Evolutionary conservation across 2,797 vertebrate genomes (phyloP).

Genomic region (Onychomys leucogaster): DNA sequence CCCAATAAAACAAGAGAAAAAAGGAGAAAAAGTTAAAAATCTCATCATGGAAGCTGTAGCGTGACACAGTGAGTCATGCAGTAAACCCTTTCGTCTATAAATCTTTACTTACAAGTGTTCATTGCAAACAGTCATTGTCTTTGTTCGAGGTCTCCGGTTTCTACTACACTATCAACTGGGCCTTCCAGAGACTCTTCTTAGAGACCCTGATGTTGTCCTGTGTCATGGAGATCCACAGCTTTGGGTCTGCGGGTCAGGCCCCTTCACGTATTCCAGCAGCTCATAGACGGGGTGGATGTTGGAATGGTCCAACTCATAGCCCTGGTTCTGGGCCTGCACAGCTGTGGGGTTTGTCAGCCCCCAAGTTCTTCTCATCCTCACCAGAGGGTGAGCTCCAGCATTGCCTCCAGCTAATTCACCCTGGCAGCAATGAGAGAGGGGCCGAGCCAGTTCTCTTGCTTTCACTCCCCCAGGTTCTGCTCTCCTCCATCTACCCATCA

Average conservation of each 20-base stretch:
- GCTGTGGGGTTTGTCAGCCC: not conserved
- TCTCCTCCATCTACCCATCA: not conserved
- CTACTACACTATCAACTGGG: not conserved
- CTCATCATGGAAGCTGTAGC: not conserved
- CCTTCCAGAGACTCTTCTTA: not conserved
- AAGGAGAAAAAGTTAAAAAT: not conserved
- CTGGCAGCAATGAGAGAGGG: not conserved
- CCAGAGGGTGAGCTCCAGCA: not conserved
- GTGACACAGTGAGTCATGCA: not conserved
- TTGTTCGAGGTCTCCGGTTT: not conserved
- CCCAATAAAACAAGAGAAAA: not conserved
- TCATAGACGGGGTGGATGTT: not conserved
- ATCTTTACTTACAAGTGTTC: not conserved
- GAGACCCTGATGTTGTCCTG: not conserved
- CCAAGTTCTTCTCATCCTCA: not conserved
- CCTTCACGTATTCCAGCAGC: not conserved
- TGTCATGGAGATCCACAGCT: not conserved
- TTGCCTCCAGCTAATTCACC: not conserved
- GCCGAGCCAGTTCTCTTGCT: not conserved
- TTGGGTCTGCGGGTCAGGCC: not conserved
- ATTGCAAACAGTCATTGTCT: not conserved
- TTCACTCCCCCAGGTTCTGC: not conserved
- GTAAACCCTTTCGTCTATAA: not conserved
- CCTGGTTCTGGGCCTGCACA: not conserved
- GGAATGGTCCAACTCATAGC: not conserved